Evolutionary conservation across 2,888 invertebrate species (phyloP), one percentile per base, ranked within the genome.

Genomic region (Zonitis immaculata): DNA sequence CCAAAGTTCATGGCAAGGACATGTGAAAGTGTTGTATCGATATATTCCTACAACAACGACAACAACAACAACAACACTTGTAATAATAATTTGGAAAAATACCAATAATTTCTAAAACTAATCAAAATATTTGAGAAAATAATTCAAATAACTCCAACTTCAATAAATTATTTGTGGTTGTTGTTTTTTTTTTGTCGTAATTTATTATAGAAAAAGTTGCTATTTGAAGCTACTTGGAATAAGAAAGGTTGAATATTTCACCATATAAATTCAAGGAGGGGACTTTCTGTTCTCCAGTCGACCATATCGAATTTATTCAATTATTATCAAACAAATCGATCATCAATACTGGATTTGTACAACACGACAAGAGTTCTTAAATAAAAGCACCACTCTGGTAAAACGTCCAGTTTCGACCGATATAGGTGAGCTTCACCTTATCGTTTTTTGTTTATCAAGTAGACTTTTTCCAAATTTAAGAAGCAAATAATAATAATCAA

Each of bases 361-460:
- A 52, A 61, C 63, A 63, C 42, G 46, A 49, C 44, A 54, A 56
- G 63, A 70, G 71, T 68, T 72, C 69, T 71, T 72, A 73, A 70
- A 72, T 72, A 70, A 64, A 64, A 16, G 59, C 63, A 64, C 61
- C 56, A 58, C 57, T 20, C 57, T 39, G 20, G 56, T 56, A 61
- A 63, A 59, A 62, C 59, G 59, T 62, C 59, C 70, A 73, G 73
- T 73, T 65, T 62, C 57, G 57, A 59, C 53, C 54, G 52, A 61
- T n/a, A n/a, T 65, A 66, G 66, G 69, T 69, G 64, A 62, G 67
- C 62, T 61, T 65, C 65, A 68, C 66, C 68, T 63, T 60, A 6
- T 6, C 16, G 8, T 16, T 35, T 32, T 8, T 1, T 18, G 16
- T 6, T 16, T n/a, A n/a, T 35, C 14, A 52, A 46, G 6, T 39